Conservation (phyloP, 1,140 invertebrate species). For the Amyelois transitella region DNA sequence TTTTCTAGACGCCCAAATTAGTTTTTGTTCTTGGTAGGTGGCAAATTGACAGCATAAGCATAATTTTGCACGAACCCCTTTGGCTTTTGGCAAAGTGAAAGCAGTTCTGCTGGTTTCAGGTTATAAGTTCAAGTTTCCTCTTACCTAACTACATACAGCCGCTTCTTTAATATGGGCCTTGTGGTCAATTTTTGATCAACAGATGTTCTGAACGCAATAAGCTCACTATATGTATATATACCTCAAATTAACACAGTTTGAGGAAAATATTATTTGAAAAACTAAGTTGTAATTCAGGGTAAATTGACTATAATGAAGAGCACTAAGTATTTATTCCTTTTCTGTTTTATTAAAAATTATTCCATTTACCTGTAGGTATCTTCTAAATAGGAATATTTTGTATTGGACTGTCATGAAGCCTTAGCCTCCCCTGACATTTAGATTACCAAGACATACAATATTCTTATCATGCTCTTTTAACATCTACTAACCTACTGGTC, state of each 20-base stretch:
- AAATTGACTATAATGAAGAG: no score
- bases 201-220: neutral
- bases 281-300: no score
- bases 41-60: neutral
- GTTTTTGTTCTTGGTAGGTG: constrained; percentile 11
- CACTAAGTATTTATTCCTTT: no score
- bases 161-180: neutral
- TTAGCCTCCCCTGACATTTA: no score
- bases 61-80: constrained; percentile 47
- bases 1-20: constrained; percentile 35
- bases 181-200: neutral
- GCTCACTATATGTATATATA: constrained; percentile 4
- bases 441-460: no score
- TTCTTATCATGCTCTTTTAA: no score
- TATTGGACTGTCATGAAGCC: no score
- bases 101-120: constrained; percentile 59
- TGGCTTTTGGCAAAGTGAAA: constrained; percentile 55
- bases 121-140: constrained; percentile 48
- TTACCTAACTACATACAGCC: constrained; percentile 14
- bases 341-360: no score
- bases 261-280: neutral
- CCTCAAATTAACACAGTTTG: neutral
- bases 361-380: no score
- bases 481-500: no score
- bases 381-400: no score